A percentile compares a stretch with the other conserved stretches of the same genome.
phyloP scores from a whole-genome alignment of 1,140 invertebrate genomes.

The Dreissena polymorpha region DNA sequence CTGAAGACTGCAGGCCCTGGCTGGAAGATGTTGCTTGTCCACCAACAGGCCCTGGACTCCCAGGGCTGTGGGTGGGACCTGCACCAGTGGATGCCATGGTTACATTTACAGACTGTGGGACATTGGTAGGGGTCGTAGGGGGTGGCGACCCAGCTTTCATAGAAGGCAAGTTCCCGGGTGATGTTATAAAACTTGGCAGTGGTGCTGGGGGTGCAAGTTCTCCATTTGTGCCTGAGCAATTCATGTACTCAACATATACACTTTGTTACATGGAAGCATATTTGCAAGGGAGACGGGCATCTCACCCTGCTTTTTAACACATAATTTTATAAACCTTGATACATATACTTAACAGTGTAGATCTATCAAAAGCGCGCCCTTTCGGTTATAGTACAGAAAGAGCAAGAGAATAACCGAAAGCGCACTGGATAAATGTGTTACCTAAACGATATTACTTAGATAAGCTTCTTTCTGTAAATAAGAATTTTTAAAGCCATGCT shows the following conservation, averaged over 20 bases:
- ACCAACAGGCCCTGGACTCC: neutral
- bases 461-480: too few relatives aligned
- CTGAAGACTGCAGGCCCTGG: conserved; percentile 9
- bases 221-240: conserved; percentile 10
- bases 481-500: too few relatives aligned
- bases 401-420: too few relatives aligned
- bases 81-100: conserved; percentile 1
- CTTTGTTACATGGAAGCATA: neutral
- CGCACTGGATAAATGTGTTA: too few relatives aligned
- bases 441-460: too few relatives aligned
- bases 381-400: too few relatives aligned
- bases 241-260: neutral
- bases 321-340: too few relatives aligned
- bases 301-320: neutral
- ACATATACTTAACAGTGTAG: too few relatives aligned
- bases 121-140: neutral
- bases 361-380: too few relatives aligned
- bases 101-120: neutral
- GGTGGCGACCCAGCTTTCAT: conserved; percentile 13
- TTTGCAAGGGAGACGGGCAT: neutral
- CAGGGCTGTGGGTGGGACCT: neutral
- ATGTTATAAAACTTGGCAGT: conserved; percentile 60
- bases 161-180: conserved; percentile 13
- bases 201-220: conserved; percentile 54
- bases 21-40: neutral